A percentile compares a stretch with the other conserved stretches of the same genome.
These are phyloP conservation scores for Naja naja DNA, from an alignment of 2,113 vertebrate genomes.

Conservation along the genomic window DNA sequence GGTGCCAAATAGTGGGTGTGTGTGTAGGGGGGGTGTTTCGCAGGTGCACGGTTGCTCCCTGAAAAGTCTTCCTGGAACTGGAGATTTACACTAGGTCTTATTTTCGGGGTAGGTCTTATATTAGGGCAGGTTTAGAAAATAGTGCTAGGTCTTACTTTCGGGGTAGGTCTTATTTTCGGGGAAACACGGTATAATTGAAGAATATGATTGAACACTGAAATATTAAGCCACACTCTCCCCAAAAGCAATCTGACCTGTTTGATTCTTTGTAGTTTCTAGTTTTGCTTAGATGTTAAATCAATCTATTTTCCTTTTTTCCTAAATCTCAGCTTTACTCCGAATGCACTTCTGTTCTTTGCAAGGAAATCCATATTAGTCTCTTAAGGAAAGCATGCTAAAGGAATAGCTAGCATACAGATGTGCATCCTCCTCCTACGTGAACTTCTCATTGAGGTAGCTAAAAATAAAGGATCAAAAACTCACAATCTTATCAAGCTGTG, in stretches of 20 bases:
- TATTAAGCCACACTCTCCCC: neutral
- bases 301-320: neutral
- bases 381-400: constrained; percentile 10
- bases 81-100: no score
- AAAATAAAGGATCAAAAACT: constrained; percentile 33
- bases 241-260: neutral
- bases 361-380: neutral
- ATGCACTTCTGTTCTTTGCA: neutral
- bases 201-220: neutral
- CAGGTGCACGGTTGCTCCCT: no score
- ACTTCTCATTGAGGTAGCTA: constrained; percentile 6
- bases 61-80: no score
- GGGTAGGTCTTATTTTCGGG: no score
- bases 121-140: no score
- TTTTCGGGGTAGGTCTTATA: no score
- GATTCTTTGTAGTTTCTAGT: neutral
- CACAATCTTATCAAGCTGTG: constrained; percentile 1
- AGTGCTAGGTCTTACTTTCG: no score
- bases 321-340: constrained; percentile 1
- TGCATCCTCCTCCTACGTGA: neutral
- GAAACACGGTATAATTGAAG: no score
- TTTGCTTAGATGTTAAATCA: neutral
- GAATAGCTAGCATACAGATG: constrained; percentile 13
- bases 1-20: no score
- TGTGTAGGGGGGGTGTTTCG: no score